A percentile compares a stretch with the other conserved stretches of the same genome.
These are phyloP conservation scores for Limonius californicus DNA, from an alignment of 1,140 invertebrate species.

Conservation along the genomic window DNA sequence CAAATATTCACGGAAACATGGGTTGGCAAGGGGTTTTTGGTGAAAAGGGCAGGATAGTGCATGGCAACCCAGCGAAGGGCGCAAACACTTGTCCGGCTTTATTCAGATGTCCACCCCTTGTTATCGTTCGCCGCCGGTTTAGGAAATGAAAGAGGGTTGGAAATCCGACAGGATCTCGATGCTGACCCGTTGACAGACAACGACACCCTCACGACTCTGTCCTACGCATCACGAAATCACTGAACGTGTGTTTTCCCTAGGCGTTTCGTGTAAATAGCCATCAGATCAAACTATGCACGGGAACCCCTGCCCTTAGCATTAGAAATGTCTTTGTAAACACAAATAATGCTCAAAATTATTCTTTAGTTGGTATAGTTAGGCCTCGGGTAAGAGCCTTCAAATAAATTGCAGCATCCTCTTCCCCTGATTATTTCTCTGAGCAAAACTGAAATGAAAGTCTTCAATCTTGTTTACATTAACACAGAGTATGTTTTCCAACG, in stretches of 20 bases:
- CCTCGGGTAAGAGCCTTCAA: no score
- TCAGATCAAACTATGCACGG: slow-evolving; percentile 17
- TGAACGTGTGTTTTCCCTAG: slow-evolving; percentile 5
- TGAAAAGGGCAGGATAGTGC: not conserved
- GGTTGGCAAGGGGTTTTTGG: no score
- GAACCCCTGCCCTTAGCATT: slow-evolving; percentile 11
- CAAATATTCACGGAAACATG: not conserved
- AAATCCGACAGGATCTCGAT: slow-evolving; percentile 35
- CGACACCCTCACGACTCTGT: slow-evolving; percentile 24
- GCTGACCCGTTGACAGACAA: slow-evolving; percentile 25
- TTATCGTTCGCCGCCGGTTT: slow-evolving; percentile 23
- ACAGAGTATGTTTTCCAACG: no score
- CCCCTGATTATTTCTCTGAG: no score
- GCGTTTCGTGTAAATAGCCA: slow-evolving; percentile 18
- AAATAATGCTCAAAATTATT: not conserved
- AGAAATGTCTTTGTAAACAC: not conserved
- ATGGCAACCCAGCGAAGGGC: slow-evolving; percentile 22
- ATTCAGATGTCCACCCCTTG: slow-evolving; percentile 26
- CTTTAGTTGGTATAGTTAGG: slow-evolving; percentile 12
- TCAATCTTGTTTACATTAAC: no score
- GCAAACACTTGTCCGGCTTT: slow-evolving; percentile 33
- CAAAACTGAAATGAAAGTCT: no score
- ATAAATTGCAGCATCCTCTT: no score
- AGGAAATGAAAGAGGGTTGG: slow-evolving; percentile 33
- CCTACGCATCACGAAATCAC: slow-evolving; percentile 24